Base-by-base conservation (phyloP, 2,797 vertebrate genomes). In the Chaetodon trifasciatus region DNA sequence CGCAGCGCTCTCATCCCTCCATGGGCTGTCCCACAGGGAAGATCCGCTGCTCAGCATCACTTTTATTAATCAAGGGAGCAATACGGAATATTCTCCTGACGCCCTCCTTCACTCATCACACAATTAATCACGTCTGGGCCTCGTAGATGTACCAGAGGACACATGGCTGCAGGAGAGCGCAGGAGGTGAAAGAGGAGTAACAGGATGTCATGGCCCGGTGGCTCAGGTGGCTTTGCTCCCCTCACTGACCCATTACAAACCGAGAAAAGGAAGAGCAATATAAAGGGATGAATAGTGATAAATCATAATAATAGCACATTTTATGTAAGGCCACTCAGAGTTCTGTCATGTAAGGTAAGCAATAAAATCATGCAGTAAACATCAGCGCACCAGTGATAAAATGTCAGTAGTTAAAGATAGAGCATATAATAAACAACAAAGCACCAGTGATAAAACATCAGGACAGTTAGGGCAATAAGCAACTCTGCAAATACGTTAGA, bases 11-110 rank as follows among this genome's bases (percentile, higher is more conserved):
- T 1, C 72, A 42, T 73, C 76, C 67, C 17, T 32, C 11, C 21
- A 0, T 0, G 74, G 65, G 62, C 72, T 76, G 78, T 74, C 83
- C 84, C 86, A 35, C 32, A 19, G 42, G 15, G 23, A 5, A 10
- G 37, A 70, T 47, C 37, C 47, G 46, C 76, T 7, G 78, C 61
- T 72, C 61, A 65, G 78, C 73, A 76, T 75, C 74, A 68, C 73
- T 65, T 70, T 49, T n/a, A 23, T 46, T 50, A 8, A 17, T 24
- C 6, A 3, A 2, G 35, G 15, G 19, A 56, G 10, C 3, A 7
- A 4, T 3, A 0, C 9, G 13, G 1, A 8, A 11, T 23, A 0
- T 44, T 66, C 2, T 70, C 39, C 15, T 10, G 11, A 32, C 40
- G 32, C 10, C 37, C 19, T 13, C 11, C 23, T 9, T 23, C 23